Evolutionary conservation across 2,888 invertebrate species (phyloP), one percentile per base, ranked within the genome.

Genomic region (Dusona sp.): DNA sequence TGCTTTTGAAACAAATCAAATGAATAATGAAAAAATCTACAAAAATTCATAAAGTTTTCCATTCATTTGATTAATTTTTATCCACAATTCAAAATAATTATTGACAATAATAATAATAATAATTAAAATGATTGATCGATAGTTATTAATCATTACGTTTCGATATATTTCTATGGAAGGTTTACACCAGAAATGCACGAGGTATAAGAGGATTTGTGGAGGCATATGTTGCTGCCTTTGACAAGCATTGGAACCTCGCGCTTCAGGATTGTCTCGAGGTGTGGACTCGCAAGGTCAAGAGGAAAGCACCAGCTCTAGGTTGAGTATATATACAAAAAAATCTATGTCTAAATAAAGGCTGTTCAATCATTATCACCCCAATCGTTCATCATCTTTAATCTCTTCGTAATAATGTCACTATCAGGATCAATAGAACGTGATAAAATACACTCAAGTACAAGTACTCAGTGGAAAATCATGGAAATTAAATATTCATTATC

Each of bases 181-280:
- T 98, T 65, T 96, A 96, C 91, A 97, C 97, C 0, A 96, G 99
- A 79, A 96, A 96, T 89, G 96, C 96, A 36, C 95, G 95, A 54
- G 96, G 96, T 16, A 94, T 98, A 36, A 95, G 98, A 80, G 98
- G 99, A 3, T 96, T 96, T 86, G 96, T 98, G 85, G 96, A 96
- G 86, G 99, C 98, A 0, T 97, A 96, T 89, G 94, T 99, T 38
- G 96, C 97, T 25, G 98, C 98, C 3, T 99, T 98, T 94, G 99
- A 99, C 94, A 98, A 98, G 92, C 98, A 98, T 93, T 98, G 98
- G 97, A 99, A 99, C 94, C 94, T 99, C 90, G 97, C 97, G 7
- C 94, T 99, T 78, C 96, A 96, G 82, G 97, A 98, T 92, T 98
- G 98, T 2, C 95, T 96, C 42, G 99, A 99, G 94, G 95, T 96